Evolutionary conservation across 2,797 vertebrate genomes (phyloP).

Genomic region (Rhinophrynus dorsalis): DNA sequence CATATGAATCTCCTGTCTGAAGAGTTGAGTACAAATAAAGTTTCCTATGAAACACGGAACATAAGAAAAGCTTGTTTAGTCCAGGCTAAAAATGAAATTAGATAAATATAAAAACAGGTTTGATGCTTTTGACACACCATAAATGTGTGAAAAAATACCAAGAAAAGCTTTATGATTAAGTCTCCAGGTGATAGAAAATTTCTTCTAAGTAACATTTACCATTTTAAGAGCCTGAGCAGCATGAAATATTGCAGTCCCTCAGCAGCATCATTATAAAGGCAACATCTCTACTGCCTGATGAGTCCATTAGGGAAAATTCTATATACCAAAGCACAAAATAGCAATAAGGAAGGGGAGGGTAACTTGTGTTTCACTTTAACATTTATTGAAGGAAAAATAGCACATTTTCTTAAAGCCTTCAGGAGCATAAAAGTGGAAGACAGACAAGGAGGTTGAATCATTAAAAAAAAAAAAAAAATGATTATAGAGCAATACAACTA

Average conservation of each 20-base stretch:
- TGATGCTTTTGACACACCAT: constrained; percentile 36
- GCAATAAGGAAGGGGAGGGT: constrained; percentile 20
- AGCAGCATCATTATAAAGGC: constrained; percentile 31
- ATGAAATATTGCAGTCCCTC: background rate
- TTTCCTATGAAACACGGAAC: too few species aligned
- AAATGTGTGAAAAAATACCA: constrained; percentile 22
- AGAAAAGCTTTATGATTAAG: constrained; percentile 32
- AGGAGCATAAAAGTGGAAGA: constrained; percentile 30
- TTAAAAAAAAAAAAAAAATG: constrained; percentile 6
- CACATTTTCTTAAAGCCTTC: constrained; percentile 30
- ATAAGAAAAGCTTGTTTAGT: too few species aligned
- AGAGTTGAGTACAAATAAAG: too few species aligned
- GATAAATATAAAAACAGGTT: constrained; percentile 30
- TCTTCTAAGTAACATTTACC: constrained; percentile 15
- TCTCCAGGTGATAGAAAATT: constrained; percentile 30
- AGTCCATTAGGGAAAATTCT: constrained; percentile 9
- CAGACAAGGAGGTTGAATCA: too few species aligned
- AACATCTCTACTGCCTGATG: constrained; percentile 17
- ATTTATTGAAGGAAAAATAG: constrained; percentile 29
- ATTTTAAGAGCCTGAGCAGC: constrained; percentile 9
- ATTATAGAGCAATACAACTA: too few species aligned
- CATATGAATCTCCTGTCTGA: too few species aligned
- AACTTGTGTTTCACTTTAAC: constrained; percentile 43
- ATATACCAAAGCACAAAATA: constrained; percentile 26
- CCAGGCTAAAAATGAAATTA: too few species aligned